Conservation (phyloP, 2,797 vertebrate genomes). For the Spheniscus humboldti region DNA sequence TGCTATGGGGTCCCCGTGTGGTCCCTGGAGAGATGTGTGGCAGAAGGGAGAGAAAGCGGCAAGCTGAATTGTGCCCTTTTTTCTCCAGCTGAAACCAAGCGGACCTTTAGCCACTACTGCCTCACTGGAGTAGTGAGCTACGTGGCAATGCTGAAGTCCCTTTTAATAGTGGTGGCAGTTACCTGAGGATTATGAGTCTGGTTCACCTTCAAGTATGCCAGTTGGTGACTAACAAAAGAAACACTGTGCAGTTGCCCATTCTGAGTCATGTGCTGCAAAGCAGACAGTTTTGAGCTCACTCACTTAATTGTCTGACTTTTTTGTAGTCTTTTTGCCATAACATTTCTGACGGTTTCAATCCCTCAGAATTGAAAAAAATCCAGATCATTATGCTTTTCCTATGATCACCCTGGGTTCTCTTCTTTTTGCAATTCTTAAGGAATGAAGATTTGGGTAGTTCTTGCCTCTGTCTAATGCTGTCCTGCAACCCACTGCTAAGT, state of each 20-base stretch:
- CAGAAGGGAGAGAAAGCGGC: neutral
- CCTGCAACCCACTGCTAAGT: neutral
- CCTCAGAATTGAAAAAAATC: neutral
- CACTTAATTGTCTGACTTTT: neutral
- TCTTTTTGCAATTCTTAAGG: neutral
- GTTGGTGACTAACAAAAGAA: neutral
- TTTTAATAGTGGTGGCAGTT: neutral
- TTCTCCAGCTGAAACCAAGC: neutral
- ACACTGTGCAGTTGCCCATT: neutral
- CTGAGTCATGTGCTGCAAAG: neutral
- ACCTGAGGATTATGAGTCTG: neutral
- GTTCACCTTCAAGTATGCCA: neutral
- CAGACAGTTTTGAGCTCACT: neutral
- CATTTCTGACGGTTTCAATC: neutral
- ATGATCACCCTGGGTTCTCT: neutral
- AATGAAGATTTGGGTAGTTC: neutral
- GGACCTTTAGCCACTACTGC: neutral
- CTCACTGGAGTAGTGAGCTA: neutral
- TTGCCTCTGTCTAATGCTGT: neutral
- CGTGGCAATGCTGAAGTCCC: neutral
- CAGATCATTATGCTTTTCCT: neutral
- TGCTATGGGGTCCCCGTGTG: fast-evolving
- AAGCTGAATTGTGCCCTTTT: neutral
- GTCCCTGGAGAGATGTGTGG: neutral
- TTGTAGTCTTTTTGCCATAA: neutral